These are phyloP conservation scores for Sarcophaga bullata DNA, from an alignment of 1,140 invertebrate genomes.

Conservation along the genomic window DNA sequence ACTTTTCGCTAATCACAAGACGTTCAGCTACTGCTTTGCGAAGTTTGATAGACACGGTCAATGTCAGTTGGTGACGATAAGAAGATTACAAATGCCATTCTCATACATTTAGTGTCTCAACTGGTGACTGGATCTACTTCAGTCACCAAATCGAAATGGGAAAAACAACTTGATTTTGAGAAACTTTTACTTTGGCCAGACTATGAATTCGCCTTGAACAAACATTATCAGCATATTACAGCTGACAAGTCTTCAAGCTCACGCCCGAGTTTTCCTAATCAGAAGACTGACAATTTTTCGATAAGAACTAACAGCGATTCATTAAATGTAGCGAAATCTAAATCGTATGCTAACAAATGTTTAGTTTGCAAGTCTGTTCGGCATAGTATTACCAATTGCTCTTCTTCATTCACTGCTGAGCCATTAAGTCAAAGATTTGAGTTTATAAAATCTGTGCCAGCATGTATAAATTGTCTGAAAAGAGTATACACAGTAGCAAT, in stretches of 20 bases:
- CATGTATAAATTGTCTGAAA: too few species aligned
- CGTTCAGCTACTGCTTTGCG: slow-evolving; percentile 29
- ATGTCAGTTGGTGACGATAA: slow-evolving; percentile 39
- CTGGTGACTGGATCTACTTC: too few species aligned
- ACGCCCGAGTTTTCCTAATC: slow-evolving; percentile 4
- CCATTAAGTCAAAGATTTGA: too few species aligned
- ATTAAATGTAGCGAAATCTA: not conserved
- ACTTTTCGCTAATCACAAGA: too few species aligned
- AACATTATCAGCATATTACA: slow-evolving; percentile 39
- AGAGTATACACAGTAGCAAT: too few species aligned
- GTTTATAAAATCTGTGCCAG: too few species aligned
- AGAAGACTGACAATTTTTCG: not conserved
- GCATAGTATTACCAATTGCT: too few species aligned
- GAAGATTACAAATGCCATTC: slow-evolving; percentile 38
- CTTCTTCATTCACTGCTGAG: too few species aligned
- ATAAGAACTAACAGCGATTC: not conserved
- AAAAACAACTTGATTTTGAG: slow-evolving; percentile 40
- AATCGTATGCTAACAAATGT: not conserved
- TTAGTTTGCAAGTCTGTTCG: too few species aligned
- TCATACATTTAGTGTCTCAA: slow-evolving; percentile 40
- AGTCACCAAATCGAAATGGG: slow-evolving; percentile 37
- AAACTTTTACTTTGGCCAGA: slow-evolving; percentile 39
- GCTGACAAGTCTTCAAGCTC: slow-evolving; percentile 35
- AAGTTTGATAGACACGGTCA: too few species aligned
- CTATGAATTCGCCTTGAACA: slow-evolving; percentile 34